Conservation (phyloP, 2,888 invertebrate genomes). For the Zygaena filipendulae region DNA sequence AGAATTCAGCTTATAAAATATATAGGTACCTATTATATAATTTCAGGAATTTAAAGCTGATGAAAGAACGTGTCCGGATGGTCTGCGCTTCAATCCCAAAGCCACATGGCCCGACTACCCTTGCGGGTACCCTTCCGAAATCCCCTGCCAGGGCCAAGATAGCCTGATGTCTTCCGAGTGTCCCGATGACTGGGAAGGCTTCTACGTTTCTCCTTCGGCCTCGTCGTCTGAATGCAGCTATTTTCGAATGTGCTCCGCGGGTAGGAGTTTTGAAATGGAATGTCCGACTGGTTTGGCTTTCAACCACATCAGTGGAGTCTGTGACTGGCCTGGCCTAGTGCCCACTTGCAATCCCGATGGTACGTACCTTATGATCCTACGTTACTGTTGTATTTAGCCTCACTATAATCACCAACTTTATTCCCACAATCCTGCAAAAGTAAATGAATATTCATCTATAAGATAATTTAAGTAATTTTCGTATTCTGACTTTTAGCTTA, state of each 20-base stretch:
- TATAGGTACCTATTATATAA: slow-evolving; percentile 2
- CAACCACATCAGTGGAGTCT: slow-evolving; percentile 73
- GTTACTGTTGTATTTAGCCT: too few relatives aligned
- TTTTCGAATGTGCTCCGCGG: slow-evolving; percentile 82
- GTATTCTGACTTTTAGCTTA: slow-evolving; percentile 25
- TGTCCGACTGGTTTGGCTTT: slow-evolving; percentile 85
- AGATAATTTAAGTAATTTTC: too few relatives aligned
- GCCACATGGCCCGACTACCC: slow-evolving; percentile 73
- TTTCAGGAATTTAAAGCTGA: slow-evolving; percentile 69
- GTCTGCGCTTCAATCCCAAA: slow-evolving; percentile 78
- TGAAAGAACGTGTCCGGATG: slow-evolving; percentile 80
- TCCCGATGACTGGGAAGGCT: slow-evolving; percentile 83
- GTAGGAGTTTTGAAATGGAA: slow-evolving; percentile 65
- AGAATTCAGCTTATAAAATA: too few relatives aligned
- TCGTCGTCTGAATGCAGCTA: slow-evolving; percentile 70
- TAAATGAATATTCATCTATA: too few relatives aligned
- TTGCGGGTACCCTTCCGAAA: slow-evolving; percentile 84
- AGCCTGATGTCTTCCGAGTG: slow-evolving; percentile 74
- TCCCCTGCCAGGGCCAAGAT: slow-evolving; percentile 74
- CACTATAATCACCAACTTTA: too few relatives aligned
- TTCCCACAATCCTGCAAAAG: too few relatives aligned
- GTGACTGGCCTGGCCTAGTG: slow-evolving; percentile 87
- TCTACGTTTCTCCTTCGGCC: slow-evolving; percentile 60
- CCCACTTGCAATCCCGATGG: slow-evolving; percentile 72
- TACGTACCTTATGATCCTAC: slow-evolving; percentile 15